Base-by-base conservation (phyloP, 2,888 invertebrate species). In the Mesorhabditis spiculigera region DNA sequence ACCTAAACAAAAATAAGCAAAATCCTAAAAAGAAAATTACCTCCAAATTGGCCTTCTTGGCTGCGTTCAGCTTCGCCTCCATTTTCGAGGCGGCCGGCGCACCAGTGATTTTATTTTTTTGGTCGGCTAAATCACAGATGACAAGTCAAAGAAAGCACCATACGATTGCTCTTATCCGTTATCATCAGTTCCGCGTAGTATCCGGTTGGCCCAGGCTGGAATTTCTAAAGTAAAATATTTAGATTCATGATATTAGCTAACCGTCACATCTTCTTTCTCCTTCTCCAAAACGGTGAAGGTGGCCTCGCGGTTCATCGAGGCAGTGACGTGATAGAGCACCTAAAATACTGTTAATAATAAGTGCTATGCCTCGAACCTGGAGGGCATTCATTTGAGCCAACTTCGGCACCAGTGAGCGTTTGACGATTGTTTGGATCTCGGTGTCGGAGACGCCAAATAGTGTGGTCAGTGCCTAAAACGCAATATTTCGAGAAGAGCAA, bases 61-160 rank as follows among this genome's bases (percentile, higher is more conserved):
- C 75, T 4, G 67, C 74, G 43, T 66, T 65, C 42, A 75, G 74
- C 63, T 70, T 73, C 8, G 77, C 75, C 8, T 74, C 63, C 4
- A 66, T 63, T 63, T 77, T 75, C 10, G 75, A 74, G 4, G n/a
- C 10, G 0, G 64, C 28, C 2, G 68, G 45, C 6, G 66, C 64
- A 1, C 74, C 70, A 13, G 63, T 70, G 16, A 69, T 69, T 41
- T 63, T 45, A 10, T 65, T 43, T 28, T 43, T 41, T 4, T 66
- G 50, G 8, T 50, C 58, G n/a, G 58, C 58, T 50, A 50, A 50
- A 50, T 50, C n/a, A 13, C 1, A 50, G n/a, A 50, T 10, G 8
- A 13, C 28, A 28, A 28, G n/a, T 50, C 58, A 50, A 50, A 50
- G 8, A 50, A 50, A 50, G 3, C n/a, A 50, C 8, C 58, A 10